These are phyloP conservation scores for Aphrophora alni DNA, from an alignment of 2,888 invertebrate species.

Conservation along the genomic window DNA sequence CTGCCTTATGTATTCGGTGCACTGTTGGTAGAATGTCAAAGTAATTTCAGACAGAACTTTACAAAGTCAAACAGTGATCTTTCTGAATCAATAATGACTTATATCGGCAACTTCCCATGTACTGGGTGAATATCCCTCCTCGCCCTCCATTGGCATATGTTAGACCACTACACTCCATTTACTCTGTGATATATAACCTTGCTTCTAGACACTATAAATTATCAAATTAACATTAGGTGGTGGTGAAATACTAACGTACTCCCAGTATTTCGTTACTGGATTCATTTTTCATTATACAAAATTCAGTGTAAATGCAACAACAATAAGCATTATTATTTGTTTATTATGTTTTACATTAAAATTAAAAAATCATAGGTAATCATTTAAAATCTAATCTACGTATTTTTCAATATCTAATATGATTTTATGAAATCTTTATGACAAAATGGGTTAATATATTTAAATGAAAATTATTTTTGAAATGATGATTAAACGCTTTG, in stretches of 20 bases:
- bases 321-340: no score
- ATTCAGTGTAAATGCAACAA: no score
- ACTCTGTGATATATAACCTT: background rate
- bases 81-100: constrained; percentile 41
- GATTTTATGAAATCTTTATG: no score
- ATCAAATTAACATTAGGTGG: background rate
- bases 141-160: background rate
- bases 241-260: background rate
- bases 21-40: constrained; percentile 38
- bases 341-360: no score
- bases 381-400: no score
- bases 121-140: constrained; percentile 38
- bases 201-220: background rate
- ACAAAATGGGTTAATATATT: no score
- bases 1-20: constrained; percentile 42
- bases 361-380: no score
- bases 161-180: background rate
- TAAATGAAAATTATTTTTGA: no score
- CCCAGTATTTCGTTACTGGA: background rate
- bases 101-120: constrained; percentile 39
- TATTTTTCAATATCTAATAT: no score
- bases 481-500: no score
- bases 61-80: constrained; percentile 38
- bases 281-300: no score
- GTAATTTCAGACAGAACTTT: constrained; percentile 42